Evolutionary conservation across 2,113 vertebrate species (phyloP).

Genomic region (Otocyon megalotis): DNA sequence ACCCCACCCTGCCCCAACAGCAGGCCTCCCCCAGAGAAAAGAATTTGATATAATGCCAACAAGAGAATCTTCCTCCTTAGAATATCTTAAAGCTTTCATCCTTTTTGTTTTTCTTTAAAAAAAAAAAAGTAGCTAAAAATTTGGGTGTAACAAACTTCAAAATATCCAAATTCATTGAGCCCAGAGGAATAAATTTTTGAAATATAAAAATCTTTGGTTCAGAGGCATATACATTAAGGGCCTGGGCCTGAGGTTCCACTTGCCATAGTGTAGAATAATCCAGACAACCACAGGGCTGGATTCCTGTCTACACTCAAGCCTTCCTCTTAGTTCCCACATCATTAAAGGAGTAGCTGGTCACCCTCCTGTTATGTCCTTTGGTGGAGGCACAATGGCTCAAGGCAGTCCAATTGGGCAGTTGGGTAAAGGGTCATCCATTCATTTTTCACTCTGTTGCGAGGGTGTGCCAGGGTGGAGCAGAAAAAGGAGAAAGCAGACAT

Average conservation of each 20-base stretch:
- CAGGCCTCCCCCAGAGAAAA: conserved; percentile 64
- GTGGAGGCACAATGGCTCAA: background rate
- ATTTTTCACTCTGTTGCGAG: background rate
- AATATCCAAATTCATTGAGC: background rate
- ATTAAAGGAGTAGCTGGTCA: background rate
- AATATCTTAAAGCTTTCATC: conserved; percentile 53
- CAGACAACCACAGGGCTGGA: background rate
- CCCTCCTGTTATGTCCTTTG: background rate
- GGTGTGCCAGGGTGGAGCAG: background rate
- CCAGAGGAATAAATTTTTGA: background rate
- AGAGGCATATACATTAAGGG: background rate
- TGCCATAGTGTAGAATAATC: background rate
- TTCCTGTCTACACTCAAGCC: background rate
- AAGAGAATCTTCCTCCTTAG: conserved; percentile 62
- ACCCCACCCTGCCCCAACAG: conserved; percentile 64
- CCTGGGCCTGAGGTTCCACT: background rate
- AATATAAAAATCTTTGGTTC: background rate
- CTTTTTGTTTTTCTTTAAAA: conserved; percentile 21
- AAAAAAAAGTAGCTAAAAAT: conserved; percentile 1
- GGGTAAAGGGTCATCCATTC: background rate
- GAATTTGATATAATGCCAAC: conserved; percentile 61
- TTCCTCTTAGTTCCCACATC: background rate
- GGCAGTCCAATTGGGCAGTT: background rate
- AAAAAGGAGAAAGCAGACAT: background rate
- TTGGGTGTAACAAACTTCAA: conserved; percentile 3